Evolutionary conservation across 2,113 vertebrate genomes (phyloP), one percentile per base, ranked within the genome.

Genomic region (Tiliqua scincoides): DNA sequence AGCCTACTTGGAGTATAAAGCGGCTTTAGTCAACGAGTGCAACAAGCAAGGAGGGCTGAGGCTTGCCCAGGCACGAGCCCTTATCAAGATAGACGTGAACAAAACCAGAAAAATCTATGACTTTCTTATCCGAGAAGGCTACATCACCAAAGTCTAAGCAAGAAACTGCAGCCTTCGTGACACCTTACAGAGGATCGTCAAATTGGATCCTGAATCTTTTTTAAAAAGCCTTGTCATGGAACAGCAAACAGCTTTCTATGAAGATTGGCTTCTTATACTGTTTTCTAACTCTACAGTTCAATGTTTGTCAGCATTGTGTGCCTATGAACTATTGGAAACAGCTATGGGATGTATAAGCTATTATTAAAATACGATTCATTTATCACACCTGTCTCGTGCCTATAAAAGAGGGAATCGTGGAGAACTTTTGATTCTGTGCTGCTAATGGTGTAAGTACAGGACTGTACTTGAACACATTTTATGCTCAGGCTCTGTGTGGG

Each of bases 71-170:
- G 99, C 99, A 15, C 96, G 99, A 86, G 97, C 99, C 0, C 98
- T 99, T 88, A 99, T 99, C 97, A 99, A 99, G 97, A 99, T 99
- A 87, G 99, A 99, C 1, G 99, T 99, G 94, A 99, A 99, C 96
- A 99, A 99, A 95, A 99, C 99, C 1, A 97, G 99, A 87, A 99
- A 99, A 94, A 99, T 99, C 95, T 99, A 99, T 14, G 99, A 99
- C 92, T 99, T 99, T 95, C 97, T 99, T 14, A 98, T 99, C 95
- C 98, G 98, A 91, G 99, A 99, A 94, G 99, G 98, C 48, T 97
- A 97, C 96, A 99, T 99, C 95, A 99, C 98, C 2, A 99, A 99
- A 93, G 98, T 98, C 70, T 99, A 43, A 37, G 8, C 21, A 97
- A 95, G 89, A 63, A 89, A 43, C 1, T 17, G 11, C 6, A 8